phyloP scores from a whole-genome alignment of 2,113 vertebrate genomes.

The Callorhinus ursinus region DNA sequence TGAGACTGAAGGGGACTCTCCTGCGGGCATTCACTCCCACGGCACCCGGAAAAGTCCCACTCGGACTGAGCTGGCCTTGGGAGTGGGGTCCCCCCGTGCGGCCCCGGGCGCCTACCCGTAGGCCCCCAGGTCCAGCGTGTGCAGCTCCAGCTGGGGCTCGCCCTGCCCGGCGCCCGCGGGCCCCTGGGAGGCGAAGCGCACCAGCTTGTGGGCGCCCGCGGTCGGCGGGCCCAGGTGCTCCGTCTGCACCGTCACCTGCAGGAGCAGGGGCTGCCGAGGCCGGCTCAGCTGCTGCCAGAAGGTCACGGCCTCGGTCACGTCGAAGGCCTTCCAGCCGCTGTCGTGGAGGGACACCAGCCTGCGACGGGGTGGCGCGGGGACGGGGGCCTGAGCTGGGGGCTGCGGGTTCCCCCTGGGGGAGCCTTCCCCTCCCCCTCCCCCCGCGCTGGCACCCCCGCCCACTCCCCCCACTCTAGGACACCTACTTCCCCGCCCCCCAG shows the following conservation, averaged over 20 bases:
- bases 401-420: neutral
- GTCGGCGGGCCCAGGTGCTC: constrained; percentile 92
- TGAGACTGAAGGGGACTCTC: neutral
- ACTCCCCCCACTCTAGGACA: too few species aligned
- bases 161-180: constrained; percentile 80
- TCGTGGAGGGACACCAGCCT: constrained; percentile 94
- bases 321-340: constrained; percentile 96
- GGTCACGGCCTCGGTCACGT: constrained; percentile 96
- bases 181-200: constrained; percentile 92
- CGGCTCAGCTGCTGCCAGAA: constrained; percentile 89
- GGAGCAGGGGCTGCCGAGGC: constrained; percentile 89
- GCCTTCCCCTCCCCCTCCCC: neutral
- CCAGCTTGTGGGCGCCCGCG: constrained; percentile 90
- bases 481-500: too few species aligned
- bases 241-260: constrained; percentile 95
- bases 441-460: too few species aligned
- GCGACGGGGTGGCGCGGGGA: neutral
- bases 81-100: neutral
- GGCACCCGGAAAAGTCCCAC: neutral
- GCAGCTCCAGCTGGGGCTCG: constrained; percentile 78
- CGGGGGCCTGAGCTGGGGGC: neutral
- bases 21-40: neutral
- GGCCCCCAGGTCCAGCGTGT: constrained; percentile 69
- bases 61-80: neutral
- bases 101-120: constrained; percentile 44